Conservation (phyloP, 2,888 invertebrate species). For the Drosophila algonquin region DNA sequence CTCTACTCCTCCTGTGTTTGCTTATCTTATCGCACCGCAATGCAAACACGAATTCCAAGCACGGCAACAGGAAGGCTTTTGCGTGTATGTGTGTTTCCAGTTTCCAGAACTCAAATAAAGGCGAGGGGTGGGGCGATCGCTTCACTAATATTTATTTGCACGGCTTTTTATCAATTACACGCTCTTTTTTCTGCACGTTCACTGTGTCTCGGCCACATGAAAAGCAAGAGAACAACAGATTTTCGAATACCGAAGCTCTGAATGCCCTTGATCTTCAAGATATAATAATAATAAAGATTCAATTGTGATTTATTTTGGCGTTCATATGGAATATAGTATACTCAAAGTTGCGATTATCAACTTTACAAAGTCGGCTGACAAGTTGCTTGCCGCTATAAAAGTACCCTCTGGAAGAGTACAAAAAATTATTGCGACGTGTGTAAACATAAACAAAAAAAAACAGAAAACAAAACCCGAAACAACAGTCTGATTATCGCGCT, state of each 20-base stretch:
- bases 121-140: conserved; percentile 26
- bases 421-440: conserved; percentile 26
- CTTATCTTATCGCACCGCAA: conserved; percentile 68
- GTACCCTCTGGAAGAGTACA: neutral
- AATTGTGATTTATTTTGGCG: neutral
- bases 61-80: conserved; percentile 32
- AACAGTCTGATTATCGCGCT: conserved; percentile 21
- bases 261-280: neutral
- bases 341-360: neutral
- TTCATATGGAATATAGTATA: neutral
- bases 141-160: conserved; percentile 37
- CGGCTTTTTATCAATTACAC: conserved; percentile 37
- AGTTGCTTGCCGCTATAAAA: neutral
- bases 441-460: conserved; percentile 16
- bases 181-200: conserved; percentile 25
- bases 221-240: conserved; percentile 10
- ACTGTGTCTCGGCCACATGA: conserved; percentile 39
- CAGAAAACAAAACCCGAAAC: conserved; percentile 8
- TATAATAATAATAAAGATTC: neutral
- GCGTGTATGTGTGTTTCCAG: conserved; percentile 1
- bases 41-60: conserved; percentile 42
- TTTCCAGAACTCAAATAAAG: conserved; percentile 17
- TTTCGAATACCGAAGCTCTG: neutral
- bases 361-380: neutral
- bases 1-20: conserved; percentile 23